Evolutionary conservation across 2,888 invertebrate genomes (phyloP), one percentile per base, ranked within the genome.

Genomic region (Didymodactylos carnosus): DNA sequence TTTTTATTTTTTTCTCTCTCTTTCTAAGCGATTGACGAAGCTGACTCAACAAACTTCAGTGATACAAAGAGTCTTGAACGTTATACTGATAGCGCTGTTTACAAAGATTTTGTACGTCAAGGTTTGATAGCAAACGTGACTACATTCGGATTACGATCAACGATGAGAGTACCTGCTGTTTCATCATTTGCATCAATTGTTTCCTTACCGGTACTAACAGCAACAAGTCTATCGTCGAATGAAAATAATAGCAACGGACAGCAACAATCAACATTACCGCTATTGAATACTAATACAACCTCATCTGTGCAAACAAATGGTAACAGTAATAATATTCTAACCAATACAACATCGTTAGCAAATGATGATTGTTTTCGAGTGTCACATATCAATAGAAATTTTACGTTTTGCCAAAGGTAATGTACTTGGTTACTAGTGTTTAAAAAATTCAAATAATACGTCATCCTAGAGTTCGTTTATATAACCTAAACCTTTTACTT

Each of bases 41-140:
- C 49, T 1, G 27, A 70, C 39, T 41, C 39, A 62, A n/a, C 53
- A 8, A 71, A 71, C 14, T 71, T 46, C 27, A 41, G 29, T 25
- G 62, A 62, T 35, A 62, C 62, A 2, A 62, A 62, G 5, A 62
- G 62, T 62, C 62, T 62, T 35, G 62, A 62, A 62, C 62, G 62
- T 35, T 62, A 35, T 35, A 62, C 62, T 10, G 62, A 62, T 35
- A 43, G 39, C 25, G 14, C 62, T n/a, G 43, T 39, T 11, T 74
- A 71, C 43, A 29, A 39, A n/a, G 74, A 74, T 62, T 74, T 71
- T 27, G 25, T 74, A 16, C 71, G 74, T 23, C 71, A 71, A 69
- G 74, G 73, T 39, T 29, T 73, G 11, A 41, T 71, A 19, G n/a
- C n/a, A n/a, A n/a, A n/a, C n/a, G 35, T 35, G 4, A 62, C 35